A percentile compares a stretch with the other conserved stretches of the same genome.
Evolutionary conservation across 2,888 invertebrate species (phyloP).

Genomic region (Amiota minor): DNA sequence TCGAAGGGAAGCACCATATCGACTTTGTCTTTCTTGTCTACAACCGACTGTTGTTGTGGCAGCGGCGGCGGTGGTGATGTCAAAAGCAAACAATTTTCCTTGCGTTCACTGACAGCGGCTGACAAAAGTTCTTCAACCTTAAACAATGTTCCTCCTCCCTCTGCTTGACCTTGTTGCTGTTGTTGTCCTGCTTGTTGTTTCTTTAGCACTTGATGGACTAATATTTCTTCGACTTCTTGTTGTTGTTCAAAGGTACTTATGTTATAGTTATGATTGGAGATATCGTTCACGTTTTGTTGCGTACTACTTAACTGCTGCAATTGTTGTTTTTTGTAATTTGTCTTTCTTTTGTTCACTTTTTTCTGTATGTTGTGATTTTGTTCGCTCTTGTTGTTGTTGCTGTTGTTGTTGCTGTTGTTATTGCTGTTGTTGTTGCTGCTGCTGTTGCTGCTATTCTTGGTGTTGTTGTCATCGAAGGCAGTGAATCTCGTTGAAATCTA

Average conservation of each 20-base stretch:
- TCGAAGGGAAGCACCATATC: slow-evolving; percentile 72
- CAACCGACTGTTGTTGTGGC: background rate
- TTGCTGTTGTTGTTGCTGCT: background rate
- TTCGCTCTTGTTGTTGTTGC: slow-evolving; percentile 27
- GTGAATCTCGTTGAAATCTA: slow-evolving; percentile 51
- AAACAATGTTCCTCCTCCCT: too few species aligned
- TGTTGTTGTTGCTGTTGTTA: slow-evolving; percentile 14
- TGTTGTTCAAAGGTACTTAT: too few species aligned
- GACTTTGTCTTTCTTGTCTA: background rate
- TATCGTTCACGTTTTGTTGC: too few species aligned
- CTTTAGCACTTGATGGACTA: too few species aligned
- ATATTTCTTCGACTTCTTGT: too few species aligned
- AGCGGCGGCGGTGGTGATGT: background rate
- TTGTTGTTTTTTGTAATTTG: too few species aligned
- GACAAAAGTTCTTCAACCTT: background rate
- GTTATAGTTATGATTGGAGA: too few species aligned
- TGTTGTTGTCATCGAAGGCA: slow-evolving; percentile 47
- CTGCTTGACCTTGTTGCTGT: background rate
- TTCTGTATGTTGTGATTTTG: background rate
- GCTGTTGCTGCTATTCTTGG: background rate
- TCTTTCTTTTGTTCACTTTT: too few species aligned
- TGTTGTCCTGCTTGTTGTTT: background rate
- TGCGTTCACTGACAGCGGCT: background rate
- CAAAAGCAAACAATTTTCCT: too few species aligned
- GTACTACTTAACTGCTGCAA: too few species aligned